Evolutionary conservation across 2,113 vertebrate species (phyloP).

Genomic region (Channa maculata): DNA sequence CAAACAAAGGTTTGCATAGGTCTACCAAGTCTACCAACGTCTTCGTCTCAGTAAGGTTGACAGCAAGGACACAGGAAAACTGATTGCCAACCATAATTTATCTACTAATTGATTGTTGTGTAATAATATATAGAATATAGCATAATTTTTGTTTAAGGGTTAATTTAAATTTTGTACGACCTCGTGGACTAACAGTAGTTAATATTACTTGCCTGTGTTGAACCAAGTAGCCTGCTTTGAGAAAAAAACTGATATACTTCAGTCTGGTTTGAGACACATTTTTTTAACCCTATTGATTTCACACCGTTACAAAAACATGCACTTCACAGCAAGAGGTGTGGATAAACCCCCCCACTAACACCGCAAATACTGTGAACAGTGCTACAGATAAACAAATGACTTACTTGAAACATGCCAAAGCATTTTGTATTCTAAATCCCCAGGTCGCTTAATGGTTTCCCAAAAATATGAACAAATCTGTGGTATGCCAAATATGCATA

Average conservation of each 20-base stretch:
- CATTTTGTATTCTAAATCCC: neutral
- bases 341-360: neutral
- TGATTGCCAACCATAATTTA: conserved; percentile 16
- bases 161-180: neutral
- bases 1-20: neutral
- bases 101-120: neutral
- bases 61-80: neutral
- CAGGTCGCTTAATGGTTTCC: neutral
- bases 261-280: neutral
- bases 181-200: neutral
- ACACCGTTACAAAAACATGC: neutral
- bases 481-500: neutral
- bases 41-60: no score
- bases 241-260: conserved; percentile 10
- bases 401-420: conserved; percentile 15
- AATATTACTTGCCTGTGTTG: neutral
- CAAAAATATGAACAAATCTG: neutral
- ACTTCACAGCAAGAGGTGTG: neutral
- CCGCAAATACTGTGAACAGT: conserved; percentile 17
- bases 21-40: neutral
- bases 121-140: neutral
- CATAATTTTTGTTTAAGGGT: no score
- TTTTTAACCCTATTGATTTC: neutral
- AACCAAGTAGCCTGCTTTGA: neutral
- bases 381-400: conserved; percentile 39